Percentiles rank a stretch among this genome's conserved stretches.
phyloP scores from a whole-genome alignment of 2,888 invertebrate genomes.

The Laspeyria flexula region DNA sequence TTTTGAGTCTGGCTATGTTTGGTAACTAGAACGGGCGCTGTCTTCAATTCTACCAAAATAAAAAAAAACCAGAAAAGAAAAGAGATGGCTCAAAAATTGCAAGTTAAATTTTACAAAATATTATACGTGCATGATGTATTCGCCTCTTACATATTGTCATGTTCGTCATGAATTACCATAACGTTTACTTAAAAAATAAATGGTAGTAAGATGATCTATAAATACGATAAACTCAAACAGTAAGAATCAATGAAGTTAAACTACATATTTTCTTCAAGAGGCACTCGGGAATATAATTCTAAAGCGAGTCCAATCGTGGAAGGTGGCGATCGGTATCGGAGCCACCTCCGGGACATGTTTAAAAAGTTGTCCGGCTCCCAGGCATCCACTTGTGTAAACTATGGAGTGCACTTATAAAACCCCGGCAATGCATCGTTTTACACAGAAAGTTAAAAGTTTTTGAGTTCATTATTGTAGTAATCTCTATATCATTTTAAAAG shows the following conservation, averaged over 20 bases:
- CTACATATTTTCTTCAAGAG: conserved; percentile 14
- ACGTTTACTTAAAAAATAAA: too few relatives aligned
- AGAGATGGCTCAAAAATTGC: too few relatives aligned
- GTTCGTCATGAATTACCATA: too few relatives aligned
- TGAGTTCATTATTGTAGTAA: neutral
- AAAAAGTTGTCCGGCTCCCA: conserved; percentile 36
- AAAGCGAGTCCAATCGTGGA: conserved; percentile 17
- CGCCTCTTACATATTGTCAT: too few relatives aligned
- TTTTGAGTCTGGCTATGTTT: too few relatives aligned
- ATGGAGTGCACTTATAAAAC: conserved; percentile 24
- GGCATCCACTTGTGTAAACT: conserved; percentile 34
- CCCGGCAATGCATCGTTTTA: neutral
- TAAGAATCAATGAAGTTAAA: neutral
- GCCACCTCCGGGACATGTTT: conserved; percentile 30
- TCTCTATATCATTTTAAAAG: neutral
- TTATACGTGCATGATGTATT: too few relatives aligned
- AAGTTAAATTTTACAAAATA: too few relatives aligned
- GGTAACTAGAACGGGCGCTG: too few relatives aligned
- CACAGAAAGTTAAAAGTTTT: neutral
- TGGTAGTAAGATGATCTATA: too few relatives aligned
- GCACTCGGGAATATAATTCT: conserved; percentile 23
- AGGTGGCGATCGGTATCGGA: conserved; percentile 31
- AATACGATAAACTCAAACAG: too few relatives aligned
- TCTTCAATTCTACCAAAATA: too few relatives aligned
- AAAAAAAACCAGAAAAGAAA: too few relatives aligned